Evolutionary conservation across 2,797 vertebrate genomes (phyloP), one percentile per base, ranked within the genome.

Genomic region (Bradypodion pumilum): DNA sequence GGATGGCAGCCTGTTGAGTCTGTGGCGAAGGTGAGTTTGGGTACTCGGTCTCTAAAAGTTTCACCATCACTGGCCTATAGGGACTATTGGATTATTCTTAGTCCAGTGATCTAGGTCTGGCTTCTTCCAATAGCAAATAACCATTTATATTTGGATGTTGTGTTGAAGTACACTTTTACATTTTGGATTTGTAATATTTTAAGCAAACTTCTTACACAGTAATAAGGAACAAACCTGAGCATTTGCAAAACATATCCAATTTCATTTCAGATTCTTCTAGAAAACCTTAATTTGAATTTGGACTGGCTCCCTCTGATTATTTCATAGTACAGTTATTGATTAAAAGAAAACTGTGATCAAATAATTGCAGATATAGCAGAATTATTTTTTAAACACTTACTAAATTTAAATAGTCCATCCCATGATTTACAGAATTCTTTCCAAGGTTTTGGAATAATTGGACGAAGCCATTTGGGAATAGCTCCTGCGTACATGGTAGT

Each of bases 401-500:
- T 96, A 88, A 97, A 97, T 94, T 91, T 96, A 95, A 97, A 97
- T 87, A 97, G 96, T 88, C 98, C 98, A 40, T 99, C 98, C 98
- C 98, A 99, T 82, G 98, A 99, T 87, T 89, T 94, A 94, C 98
- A 99, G 95, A 99, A 98, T 90, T 98, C 98, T 87, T 93, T 95
- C 98, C 98, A 99, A 0, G 98, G 98, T 92, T 97, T 98, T 69
- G 98, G 98, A 84, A 98, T 95, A 87, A 98, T 78, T 4, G 97
- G 96, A 27, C 98, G 96, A 62, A 99, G 97, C 98, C 98, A 98
- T 92, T 96, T 97, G 44, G 98, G 98, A 90, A 99, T 98, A 63
- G 98, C 97, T 0, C 98, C 98, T 0, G 98, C 97, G 7, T 98
- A 99, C 98, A 98, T 98, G 89, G 98, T 98, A n/a, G 97, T 98